A percentile compares a stretch with the other conserved stretches of the same genome.
phyloP scores from a whole-genome alignment of 2,888 invertebrate genomes.

The Patella caerulea region DNA sequence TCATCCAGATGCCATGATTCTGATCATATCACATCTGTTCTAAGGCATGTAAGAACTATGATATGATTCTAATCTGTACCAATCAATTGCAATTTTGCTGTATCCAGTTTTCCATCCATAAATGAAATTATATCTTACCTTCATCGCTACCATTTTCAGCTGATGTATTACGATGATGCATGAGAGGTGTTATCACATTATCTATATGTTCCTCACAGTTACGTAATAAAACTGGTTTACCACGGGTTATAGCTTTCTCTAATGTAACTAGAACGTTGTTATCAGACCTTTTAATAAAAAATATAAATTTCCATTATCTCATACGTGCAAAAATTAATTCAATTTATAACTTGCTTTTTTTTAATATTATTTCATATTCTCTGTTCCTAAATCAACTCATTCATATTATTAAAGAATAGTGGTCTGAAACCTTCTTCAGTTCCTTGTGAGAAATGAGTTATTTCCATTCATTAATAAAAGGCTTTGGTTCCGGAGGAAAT shows the following conservation, averaged over 20 bases:
- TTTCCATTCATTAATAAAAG: no score
- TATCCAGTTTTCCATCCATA: no score
- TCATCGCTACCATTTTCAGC: conserved; percentile 56
- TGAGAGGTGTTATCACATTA: conserved; percentile 64
- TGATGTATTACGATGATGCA: conserved; percentile 66
- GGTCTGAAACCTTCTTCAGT: no score
- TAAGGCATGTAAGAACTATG: no score
- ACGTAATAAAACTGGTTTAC: conserved; percentile 64
- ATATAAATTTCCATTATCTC: background rate
- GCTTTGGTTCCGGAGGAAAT: background rate
- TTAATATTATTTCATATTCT: background rate
- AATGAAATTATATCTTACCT: conserved; percentile 43
- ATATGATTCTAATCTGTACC: no score
- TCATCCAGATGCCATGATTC: no score
- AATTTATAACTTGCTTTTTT: background rate
- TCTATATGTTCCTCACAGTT: conserved; percentile 66
- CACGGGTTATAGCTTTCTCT: conserved; percentile 67
- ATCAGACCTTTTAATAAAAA: conserved; percentile 54
- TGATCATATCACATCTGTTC: no score
- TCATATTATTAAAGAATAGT: no score
- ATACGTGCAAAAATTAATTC: background rate
- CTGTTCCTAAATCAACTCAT: background rate
- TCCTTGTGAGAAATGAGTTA: no score
- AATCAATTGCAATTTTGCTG: no score
- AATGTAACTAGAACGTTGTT: conserved; percentile 62